These are phyloP conservation scores for Notechis scutatus DNA, from an alignment of 2,113 vertebrate genomes.

Conservation along the genomic window DNA sequence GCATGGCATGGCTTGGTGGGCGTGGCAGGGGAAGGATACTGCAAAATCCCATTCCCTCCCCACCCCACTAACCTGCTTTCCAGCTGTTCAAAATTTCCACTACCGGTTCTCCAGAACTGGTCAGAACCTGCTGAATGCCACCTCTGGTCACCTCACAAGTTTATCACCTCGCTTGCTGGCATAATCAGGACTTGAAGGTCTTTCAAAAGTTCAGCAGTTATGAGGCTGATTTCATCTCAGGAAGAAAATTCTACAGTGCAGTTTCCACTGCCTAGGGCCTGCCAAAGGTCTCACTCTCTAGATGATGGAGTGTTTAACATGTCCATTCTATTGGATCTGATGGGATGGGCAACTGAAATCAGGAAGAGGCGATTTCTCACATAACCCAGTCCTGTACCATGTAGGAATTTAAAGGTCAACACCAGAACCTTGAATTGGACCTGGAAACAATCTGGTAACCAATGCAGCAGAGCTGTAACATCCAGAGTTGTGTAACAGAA, in stretches of 20 bases:
- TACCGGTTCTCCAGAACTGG: too few relatives aligned
- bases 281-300: not conserved
- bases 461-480: not conserved
- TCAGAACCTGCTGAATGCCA: too few relatives aligned
- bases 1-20: too few relatives aligned
- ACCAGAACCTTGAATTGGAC: not conserved
- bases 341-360: not conserved
- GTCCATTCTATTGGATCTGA: not conserved
- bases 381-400: not conserved
- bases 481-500: not conserved
- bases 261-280: not conserved
- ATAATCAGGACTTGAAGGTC: not conserved
- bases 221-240: not conserved
- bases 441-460: not conserved
- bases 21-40: too few relatives aligned
- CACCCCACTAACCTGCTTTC: too few relatives aligned
- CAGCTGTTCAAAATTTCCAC: too few relatives aligned
- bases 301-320: not conserved
- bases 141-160: not conserved
- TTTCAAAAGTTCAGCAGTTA: not conserved
- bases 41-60: too few relatives aligned
- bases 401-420: not conserved
- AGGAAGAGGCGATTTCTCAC: not conserved
- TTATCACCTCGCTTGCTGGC: not conserved
- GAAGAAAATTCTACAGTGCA: not conserved